Evolutionary conservation across 2,797 vertebrate genomes (phyloP).

Genomic region (Sylvia borin): DNA sequence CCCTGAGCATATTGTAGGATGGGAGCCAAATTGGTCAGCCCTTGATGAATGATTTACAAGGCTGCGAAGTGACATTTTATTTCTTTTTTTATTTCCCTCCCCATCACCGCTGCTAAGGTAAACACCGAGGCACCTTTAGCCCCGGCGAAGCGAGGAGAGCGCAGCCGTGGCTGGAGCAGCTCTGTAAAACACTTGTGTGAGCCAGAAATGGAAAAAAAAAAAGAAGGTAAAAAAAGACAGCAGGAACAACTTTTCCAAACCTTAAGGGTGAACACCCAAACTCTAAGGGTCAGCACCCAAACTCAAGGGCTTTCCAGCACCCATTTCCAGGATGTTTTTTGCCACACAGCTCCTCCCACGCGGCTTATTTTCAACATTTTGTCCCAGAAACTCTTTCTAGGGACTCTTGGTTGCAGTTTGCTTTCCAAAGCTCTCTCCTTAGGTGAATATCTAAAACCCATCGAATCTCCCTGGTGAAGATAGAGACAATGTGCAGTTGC

Average conservation of each 20-base stretch:
- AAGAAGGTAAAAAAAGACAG: neutral
- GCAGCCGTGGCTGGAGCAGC: neutral
- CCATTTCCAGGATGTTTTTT: neutral
- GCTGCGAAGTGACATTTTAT: constrained; percentile 66
- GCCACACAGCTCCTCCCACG: neutral
- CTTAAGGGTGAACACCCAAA: neutral
- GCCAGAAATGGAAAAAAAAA: neutral
- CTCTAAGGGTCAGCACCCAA: neutral
- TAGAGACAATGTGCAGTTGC: neutral
- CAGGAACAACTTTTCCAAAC: neutral
- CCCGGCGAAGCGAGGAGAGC: fast-evolving
- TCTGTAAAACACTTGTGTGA: neutral
- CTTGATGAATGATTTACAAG: constrained; percentile 72
- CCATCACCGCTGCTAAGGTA: constrained; percentile 6
- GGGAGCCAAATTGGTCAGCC: constrained; percentile 61
- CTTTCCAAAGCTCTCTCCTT: neutral
- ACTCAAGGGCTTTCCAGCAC: neutral
- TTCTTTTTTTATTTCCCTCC: constrained; percentile 50
- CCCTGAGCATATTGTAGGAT: constrained; percentile 64
- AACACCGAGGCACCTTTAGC: constrained; percentile 49
- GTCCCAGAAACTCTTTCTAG: neutral
- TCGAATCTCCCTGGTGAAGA: fast-evolving
- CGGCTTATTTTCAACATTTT: neutral
- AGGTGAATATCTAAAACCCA: neutral
- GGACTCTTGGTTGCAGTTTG: neutral